A percentile compares a stretch with the other conserved stretches of the same genome.
Conservation (phyloP, 2,888 invertebrate species). For the Dynastes grantii region DNA sequence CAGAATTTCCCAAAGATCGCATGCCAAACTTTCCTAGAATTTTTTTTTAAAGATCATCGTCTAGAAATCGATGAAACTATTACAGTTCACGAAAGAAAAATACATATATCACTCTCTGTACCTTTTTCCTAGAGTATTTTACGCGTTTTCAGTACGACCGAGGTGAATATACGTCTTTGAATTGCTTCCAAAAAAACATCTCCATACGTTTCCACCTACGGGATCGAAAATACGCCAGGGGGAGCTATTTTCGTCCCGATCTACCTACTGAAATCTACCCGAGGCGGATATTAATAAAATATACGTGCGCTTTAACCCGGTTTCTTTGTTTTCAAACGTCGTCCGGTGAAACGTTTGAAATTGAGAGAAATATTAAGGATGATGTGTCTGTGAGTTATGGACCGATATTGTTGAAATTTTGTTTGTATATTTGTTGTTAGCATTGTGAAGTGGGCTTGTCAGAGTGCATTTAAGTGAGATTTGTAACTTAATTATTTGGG, state of each 20-base stretch:
- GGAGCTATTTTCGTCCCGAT: conserved; percentile 1
- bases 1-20: neutral
- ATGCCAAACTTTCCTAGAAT: neutral
- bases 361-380: neutral
- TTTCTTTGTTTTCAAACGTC: neutral
- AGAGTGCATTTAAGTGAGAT: neutral
- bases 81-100: neutral
- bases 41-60: neutral
- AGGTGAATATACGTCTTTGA: conserved; percentile 19
- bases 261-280: neutral
- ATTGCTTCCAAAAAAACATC: conserved; percentile 15
- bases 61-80: neutral
- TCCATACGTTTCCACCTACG: neutral
- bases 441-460: neutral
- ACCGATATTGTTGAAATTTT: no score
- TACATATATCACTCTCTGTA: neutral
- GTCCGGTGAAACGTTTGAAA: neutral
- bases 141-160: neutral
- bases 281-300: neutral
- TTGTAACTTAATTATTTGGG: neutral
- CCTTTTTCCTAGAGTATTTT: neutral
- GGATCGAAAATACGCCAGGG: neutral
- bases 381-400: neutral
- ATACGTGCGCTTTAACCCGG: neutral
- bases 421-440: neutral